Percentiles rank a stretch among this genome's conserved stretches.
These are phyloP conservation scores for Chydorus sphaericus DNA, from an alignment of 2,888 invertebrate genomes.

Conservation along the genomic window DNA sequence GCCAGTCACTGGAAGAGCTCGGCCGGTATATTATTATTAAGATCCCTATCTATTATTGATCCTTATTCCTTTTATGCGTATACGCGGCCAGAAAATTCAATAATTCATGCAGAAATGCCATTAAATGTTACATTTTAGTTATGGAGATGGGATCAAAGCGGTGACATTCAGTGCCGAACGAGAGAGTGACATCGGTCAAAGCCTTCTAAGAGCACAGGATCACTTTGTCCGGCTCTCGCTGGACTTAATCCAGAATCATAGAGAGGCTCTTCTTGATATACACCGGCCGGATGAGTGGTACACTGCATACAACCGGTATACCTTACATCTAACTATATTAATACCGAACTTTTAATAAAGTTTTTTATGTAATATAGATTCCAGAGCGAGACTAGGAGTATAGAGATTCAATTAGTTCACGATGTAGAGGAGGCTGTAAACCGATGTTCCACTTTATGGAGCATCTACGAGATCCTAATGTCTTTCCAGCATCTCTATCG, in stretches of 20 bases:
- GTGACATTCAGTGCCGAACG: constrained; percentile 1
- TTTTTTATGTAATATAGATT: not conserved
- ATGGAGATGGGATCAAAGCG: not conserved
- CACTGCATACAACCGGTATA: not conserved
- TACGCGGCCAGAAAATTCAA: too few species aligned
- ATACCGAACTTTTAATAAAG: not conserved
- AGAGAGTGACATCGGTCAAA: not conserved
- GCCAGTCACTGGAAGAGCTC: constrained; percentile 4
- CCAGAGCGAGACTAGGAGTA: not conserved
- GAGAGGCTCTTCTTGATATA: not conserved
- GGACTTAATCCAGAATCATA: not conserved
- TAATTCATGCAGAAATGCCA: too few species aligned
- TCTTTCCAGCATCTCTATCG: constrained; percentile 10
- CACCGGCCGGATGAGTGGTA: not conserved
- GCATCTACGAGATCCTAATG: constrained; percentile 3
- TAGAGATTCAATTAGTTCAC: constrained; percentile 10
- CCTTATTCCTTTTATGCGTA: too few species aligned
- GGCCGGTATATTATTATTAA: not conserved
- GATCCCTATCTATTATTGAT: too few species aligned
- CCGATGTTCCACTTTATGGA: not conserved
- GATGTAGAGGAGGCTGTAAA: constrained; percentile 4
- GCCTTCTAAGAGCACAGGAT: not conserved
- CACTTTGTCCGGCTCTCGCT: not conserved
- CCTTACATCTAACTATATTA: not conserved
- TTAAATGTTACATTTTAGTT: too few species aligned